Percentiles rank a stretch among this genome's conserved stretches.
phyloP scores from a whole-genome alignment of 37 sponge, comb jelly and placozoan genomes.

The Chondrilla cf. caribensis region DNA sequence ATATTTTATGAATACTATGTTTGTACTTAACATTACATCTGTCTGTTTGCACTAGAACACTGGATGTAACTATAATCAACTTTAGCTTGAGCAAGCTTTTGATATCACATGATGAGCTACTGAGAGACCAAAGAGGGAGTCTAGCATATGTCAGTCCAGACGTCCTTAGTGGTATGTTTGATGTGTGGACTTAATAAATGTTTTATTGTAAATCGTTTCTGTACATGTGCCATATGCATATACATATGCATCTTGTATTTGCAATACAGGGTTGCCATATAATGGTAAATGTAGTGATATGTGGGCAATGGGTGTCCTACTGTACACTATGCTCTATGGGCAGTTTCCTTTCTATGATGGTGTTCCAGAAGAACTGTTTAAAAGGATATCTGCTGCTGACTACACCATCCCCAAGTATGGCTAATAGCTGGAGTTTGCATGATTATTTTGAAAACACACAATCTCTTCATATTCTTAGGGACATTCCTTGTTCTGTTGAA shows the following conservation, averaged over 20 bases:
- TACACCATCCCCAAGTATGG: constrained; percentile 68
- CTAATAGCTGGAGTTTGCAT: too few relatives aligned
- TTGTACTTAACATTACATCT: too few relatives aligned
- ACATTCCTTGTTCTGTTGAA: constrained; percentile 34
- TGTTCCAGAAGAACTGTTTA: constrained; percentile 80
- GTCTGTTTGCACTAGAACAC: too few relatives aligned
- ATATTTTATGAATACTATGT: too few relatives aligned
- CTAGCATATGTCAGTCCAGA: constrained; percentile 89
- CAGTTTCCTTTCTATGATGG: constrained; percentile 83
- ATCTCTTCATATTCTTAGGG: constrained; percentile 17
- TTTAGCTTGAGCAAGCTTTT: constrained; percentile 81
- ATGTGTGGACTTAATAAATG: neutral
- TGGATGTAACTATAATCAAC: constrained; percentile 55
- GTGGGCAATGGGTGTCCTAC: constrained; percentile 85
- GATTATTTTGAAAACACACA: too few relatives aligned
- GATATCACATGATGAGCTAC: constrained; percentile 47
- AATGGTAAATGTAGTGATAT: constrained; percentile 86
- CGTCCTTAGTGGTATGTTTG: constrained; percentile 77
- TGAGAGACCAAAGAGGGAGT: constrained; percentile 82
- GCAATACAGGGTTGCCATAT: constrained; percentile 71
- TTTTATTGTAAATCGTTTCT: neutral
- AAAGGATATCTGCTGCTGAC: constrained; percentile 57
- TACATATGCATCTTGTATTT: neutral
- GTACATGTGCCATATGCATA: neutral
- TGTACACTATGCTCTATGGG: constrained; percentile 88